phyloP scores from a whole-genome alignment of 2,797 vertebrate genomes.

The Philypnodon macrostomus region DNA sequence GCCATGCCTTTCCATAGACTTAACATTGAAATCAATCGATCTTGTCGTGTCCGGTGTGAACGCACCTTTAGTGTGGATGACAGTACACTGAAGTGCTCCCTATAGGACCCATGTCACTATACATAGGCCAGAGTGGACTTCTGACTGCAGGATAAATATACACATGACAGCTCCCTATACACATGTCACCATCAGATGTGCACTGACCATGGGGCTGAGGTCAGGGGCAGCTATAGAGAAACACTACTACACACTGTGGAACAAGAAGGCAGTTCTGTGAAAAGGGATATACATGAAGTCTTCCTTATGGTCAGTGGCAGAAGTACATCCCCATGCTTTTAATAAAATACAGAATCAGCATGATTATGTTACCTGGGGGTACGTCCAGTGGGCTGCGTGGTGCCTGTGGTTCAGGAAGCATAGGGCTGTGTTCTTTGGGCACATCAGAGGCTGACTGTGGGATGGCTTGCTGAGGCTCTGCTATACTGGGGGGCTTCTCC shows the following conservation, averaged over 20 bases:
- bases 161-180: slow-evolving; percentile 23
- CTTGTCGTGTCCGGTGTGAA: too few relatives aligned
- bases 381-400: slow-evolving; percentile 60
- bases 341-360: too few relatives aligned
- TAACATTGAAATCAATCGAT: too few relatives aligned
- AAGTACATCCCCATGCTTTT: too few relatives aligned
- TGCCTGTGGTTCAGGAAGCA: slow-evolving; percentile 58
- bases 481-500: slow-evolving; percentile 57
- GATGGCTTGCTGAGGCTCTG: slow-evolving; percentile 45
- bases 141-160: slow-evolving; percentile 10
- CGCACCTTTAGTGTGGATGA: too few relatives aligned
- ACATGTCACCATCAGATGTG: slow-evolving; percentile 43
- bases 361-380: slow-evolving; percentile 71
- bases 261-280: slow-evolving; percentile 4
- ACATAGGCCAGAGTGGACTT: slow-evolving; percentile 9
- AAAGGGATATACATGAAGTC: neutral
- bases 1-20: too few relatives aligned
- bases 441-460: slow-evolving; percentile 36
- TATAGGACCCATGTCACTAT: slow-evolving; percentile 7
- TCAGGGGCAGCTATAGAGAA: slow-evolving; percentile 8
- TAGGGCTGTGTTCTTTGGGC: slow-evolving; percentile 45
- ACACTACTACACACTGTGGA: slow-evolving; percentile 18
- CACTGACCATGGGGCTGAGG: slow-evolving; percentile 33
- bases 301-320: neutral
- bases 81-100: slow-evolving; percentile 3